phyloP scores from a whole-genome alignment of 2,113 vertebrate species.

The Saccopteryx leptura region DNA sequence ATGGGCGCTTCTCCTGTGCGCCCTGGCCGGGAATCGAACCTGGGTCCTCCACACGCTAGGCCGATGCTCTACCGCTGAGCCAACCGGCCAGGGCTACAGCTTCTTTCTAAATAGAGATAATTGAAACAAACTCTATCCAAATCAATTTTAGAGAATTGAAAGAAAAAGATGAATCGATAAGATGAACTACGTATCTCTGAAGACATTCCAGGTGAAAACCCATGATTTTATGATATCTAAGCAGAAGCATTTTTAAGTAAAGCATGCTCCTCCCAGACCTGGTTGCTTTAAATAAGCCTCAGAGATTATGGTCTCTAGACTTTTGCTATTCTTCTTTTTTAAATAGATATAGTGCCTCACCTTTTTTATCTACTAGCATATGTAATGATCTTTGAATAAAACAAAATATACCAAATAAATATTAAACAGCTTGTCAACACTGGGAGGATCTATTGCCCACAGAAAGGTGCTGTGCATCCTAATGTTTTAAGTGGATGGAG shows the following conservation, averaged over 20 bases:
- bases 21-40: too few species aligned
- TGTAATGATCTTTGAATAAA: neutral
- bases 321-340: neutral
- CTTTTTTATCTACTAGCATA: neutral
- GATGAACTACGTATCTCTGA: neutral
- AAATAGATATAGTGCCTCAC: neutral
- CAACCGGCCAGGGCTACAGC: too few species aligned
- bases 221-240: neutral
- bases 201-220: neutral
- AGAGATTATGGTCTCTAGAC: neutral
- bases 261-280: neutral
- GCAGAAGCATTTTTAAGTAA: neutral
- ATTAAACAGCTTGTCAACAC: neutral
- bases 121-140: neutral
- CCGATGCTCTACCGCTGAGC: too few species aligned
- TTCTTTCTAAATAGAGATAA: neutral
- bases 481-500: neutral
- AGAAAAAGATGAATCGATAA: neutral
- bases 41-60: too few species aligned
- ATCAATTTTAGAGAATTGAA: neutral
- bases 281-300: neutral
- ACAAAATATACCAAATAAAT: neutral
- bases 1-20: too few species aligned
- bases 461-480: neutral
- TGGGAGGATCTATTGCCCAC: neutral